Conservation (phyloP, 2,888 invertebrate species). For the Urechis unicinctus region DNA sequence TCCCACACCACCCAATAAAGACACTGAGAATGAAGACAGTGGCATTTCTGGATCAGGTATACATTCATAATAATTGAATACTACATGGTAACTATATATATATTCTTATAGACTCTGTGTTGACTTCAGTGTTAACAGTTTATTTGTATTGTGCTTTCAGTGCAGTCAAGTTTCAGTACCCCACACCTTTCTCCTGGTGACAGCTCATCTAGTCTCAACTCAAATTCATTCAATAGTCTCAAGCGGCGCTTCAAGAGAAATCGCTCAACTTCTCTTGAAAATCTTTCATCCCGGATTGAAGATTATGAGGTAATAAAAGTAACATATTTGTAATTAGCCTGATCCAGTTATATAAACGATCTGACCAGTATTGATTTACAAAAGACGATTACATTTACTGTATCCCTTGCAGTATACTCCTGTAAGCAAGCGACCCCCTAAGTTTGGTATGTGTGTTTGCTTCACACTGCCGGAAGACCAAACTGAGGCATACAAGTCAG, state of each 20-base stretch:
- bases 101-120: conserved; percentile 14
- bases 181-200: conserved; percentile 40
- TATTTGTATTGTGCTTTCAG: background rate
- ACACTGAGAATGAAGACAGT: conserved; percentile 25
- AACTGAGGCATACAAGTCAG: background rate
- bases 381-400: too few species aligned
- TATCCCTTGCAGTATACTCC: conserved; percentile 9
- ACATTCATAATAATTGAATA: background rate
- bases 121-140: background rate
- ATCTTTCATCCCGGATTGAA: conserved; percentile 23
- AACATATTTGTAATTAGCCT: background rate
- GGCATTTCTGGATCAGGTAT: conserved; percentile 24
- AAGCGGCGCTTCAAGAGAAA: conserved; percentile 57
- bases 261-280: conserved; percentile 57
- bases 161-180: conserved; percentile 32
- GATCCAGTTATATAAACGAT: background rate
- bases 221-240: conserved; percentile 56
- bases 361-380: too few species aligned
- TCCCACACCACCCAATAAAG: conserved; percentile 25
- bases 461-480: conserved; percentile 48
- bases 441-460: conserved; percentile 65
- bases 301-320: background rate
- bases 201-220: conserved; percentile 32
- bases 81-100: background rate
- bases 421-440: conserved; percentile 46